Base-by-base conservation (phyloP, 2,113 vertebrate species). In the Xenopus tropicalis region DNA sequence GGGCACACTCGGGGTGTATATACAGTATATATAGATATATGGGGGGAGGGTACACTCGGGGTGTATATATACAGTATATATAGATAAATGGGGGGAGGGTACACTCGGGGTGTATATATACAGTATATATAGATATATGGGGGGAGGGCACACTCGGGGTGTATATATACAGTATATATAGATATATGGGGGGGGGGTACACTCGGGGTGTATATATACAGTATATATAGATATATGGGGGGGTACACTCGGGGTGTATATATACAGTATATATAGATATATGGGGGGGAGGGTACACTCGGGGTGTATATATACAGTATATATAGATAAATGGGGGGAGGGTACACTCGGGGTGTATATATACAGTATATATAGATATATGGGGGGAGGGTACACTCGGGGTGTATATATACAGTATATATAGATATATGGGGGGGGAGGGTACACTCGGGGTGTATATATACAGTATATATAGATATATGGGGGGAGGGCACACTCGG, bases 361-460 rank as follows among this genome's bases (percentile, higher is more conserved):
- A 44, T 4, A 10, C 69, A 65, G 62, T 44, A 19, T 2, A 0
- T 37, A 7, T 24, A 0, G 19, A 70, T 92, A 90, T 88, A 63
- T 43, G 14, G 3, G 1, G 57, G 22, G 22, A n/a, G n/a, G 57
- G 3, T 9, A 7, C 29, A 37, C 6, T 37, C 6, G 10, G 19
- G 19, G 20, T 48, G 12, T 8, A 12, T 44, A 6, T 44, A 44
- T 4, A 10, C 69, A 65, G 62, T 44, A 19, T 2, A 0, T 37
- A 7, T 24, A 0, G 19, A 70, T 92, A 90, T 88, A 63, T 43
- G 14, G 3, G 1, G 57, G 22, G 22, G 57, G 3, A n/a, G n/a
- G n/a, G n/a, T 9, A 7, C 29, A 37, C 6, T 37, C 6, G 10
- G 19, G 19, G 20, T 48, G 12, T 8, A 12, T 44, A 6, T 44